Conservation (phyloP, 2,113 vertebrate genomes). For the Chauna torquata region DNA sequence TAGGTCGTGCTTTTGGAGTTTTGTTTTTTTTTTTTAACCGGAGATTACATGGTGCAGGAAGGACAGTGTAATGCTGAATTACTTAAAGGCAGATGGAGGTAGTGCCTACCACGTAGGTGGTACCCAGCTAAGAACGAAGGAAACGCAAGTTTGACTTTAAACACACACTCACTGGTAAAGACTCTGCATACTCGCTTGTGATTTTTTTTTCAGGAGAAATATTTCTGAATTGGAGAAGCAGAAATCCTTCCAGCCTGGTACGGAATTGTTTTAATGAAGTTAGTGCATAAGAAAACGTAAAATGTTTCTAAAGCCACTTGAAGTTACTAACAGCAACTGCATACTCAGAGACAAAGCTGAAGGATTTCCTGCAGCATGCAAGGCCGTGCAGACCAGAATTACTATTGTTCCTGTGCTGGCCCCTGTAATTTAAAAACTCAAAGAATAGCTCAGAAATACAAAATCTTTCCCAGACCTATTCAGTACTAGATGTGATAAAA, state of each 20-base stretch:
- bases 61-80: accelerated
- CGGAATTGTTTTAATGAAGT: background rate
- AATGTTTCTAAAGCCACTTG: background rate
- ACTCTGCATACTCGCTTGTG: background rate
- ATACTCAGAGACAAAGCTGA: background rate
- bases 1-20: background rate
- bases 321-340: background rate
- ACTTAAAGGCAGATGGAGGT: background rate
- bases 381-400: accelerated
- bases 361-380: background rate
- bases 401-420: background rate
- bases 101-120: background rate
- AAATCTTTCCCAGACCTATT: background rate
- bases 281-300: background rate
- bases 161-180: background rate
- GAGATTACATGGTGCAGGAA: background rate
- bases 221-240: background rate
- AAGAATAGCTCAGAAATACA: background rate
- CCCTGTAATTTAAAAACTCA: background rate
- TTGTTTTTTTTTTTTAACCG: background rate
- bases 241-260: background rate
- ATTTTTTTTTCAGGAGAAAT: background rate
- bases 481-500: background rate
- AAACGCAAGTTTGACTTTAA: background rate
- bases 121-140: background rate